These are phyloP conservation scores for Brachypodius melanocephalos DNA, from an alignment of 2,113 vertebrate genomes.

Conservation along the genomic window DNA sequence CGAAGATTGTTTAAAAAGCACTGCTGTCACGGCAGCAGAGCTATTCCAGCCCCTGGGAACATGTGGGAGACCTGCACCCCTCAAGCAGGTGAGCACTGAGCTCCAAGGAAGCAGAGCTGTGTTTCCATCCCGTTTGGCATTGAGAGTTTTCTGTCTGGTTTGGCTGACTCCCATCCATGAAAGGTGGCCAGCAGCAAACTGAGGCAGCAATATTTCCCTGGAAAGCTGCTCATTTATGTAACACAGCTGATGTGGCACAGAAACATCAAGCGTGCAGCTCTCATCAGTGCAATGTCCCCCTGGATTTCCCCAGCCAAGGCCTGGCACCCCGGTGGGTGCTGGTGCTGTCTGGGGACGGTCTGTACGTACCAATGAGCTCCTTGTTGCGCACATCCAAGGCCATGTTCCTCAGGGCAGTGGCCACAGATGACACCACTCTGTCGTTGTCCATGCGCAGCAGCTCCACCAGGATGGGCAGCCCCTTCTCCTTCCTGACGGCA, in stretches of 20 bases:
- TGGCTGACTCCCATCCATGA: background rate
- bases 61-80: rapidly evolving
- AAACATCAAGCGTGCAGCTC: rapidly evolving
- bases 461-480: conserved; percentile 96
- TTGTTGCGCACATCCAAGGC: conserved; percentile 95
- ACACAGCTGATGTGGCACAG: background rate
- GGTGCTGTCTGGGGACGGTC: rapidly evolving
- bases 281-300: background rate
- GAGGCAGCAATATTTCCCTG: background rate
- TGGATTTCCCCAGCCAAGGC: rapidly evolving
- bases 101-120: background rate
- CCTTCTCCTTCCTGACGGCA: conserved; percentile 95
- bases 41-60: background rate
- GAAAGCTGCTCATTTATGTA: background rate
- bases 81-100: background rate
- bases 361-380: conserved; percentile 90
- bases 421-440: conserved; percentile 94
- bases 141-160: background rate
- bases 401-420: conserved; percentile 96
- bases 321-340: rapidly evolving
- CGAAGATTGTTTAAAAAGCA: background rate
- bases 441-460: conserved; percentile 97
- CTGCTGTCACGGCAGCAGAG: background rate
- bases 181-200: background rate
- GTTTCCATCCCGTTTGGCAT: background rate